phyloP scores from a whole-genome alignment of 2,113 vertebrate species.

The Pachypanchax playfairii region DNA sequence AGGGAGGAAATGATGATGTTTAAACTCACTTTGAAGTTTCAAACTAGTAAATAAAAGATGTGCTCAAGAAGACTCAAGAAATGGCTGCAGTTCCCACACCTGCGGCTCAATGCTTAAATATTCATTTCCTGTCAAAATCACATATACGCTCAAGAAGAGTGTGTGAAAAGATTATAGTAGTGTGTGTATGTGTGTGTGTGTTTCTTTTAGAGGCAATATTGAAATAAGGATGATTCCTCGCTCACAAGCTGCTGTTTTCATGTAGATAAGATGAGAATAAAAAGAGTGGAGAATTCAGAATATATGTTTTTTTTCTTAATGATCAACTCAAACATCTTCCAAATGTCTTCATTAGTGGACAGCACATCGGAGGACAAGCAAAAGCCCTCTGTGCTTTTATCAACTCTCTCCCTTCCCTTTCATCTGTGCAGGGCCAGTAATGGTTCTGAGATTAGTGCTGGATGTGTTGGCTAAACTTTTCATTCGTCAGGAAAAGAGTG shows the following conservation, averaged over 20 bases:
- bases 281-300: slow-evolving; percentile 27
- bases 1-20: slow-evolving; percentile 72
- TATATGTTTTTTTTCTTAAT: slow-evolving; percentile 55
- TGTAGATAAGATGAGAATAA: slow-evolving; percentile 20
- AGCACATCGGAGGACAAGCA: slow-evolving; percentile 26
- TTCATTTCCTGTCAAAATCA: slow-evolving; percentile 75
- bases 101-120: slow-evolving; percentile 73
- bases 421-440: slow-evolving; percentile 59
- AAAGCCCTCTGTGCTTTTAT: slow-evolving; percentile 50
- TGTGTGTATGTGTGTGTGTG: slow-evolving; percentile 19
- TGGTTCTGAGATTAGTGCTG: slow-evolving; percentile 61
- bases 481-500: slow-evolving; percentile 41
- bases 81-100: slow-evolving; percentile 68
- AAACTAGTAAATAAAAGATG: slow-evolving; percentile 78
- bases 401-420: slow-evolving; percentile 51
- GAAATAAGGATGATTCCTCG: slow-evolving; percentile 33
- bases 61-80: slow-evolving; percentile 61
- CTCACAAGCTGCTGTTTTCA: slow-evolving; percentile 38
- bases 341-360: slow-evolving; percentile 44
- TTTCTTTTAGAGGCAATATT: slow-evolving; percentile 37
- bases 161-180: slow-evolving; percentile 28
- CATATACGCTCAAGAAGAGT: slow-evolving; percentile 21
- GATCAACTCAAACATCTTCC: slow-evolving; percentile 57
- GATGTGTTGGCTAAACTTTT: slow-evolving; percentile 67
- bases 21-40: slow-evolving; percentile 75